Evolutionary conservation across 2,888 invertebrate genomes (phyloP), one percentile per base, ranked within the genome.

Genomic region (Halictus ligatus): DNA sequence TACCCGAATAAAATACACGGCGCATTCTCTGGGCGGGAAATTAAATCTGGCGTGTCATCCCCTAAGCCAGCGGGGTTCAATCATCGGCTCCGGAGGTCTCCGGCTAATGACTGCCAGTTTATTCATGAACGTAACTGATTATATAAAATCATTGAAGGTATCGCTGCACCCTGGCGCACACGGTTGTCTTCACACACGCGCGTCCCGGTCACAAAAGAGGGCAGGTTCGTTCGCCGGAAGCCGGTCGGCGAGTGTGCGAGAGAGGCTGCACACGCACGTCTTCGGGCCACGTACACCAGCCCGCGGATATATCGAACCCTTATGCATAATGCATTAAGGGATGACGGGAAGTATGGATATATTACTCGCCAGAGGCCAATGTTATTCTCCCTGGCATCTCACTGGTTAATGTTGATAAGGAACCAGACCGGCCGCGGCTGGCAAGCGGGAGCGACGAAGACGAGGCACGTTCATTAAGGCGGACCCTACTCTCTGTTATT

Each of bases 281-380:
- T n/a, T 10, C 50, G n/a, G 54, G 67, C 50, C 81, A 12, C 80
- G 46, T 25, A 72, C 79, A 75, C 69, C 58, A 18, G 46, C 80
- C 75, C 29, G 67, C 74, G 87, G 88, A 87, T 92, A 88, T 86
- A 89, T 92, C 91, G 92, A 90, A 92, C 83, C 89, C 88, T 92
- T 91, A 92, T 92, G 89, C 91, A 92, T 92, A 92, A 92, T 92
- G 88, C 87, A 92, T 92, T 89, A 85, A 87, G 89, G 91, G 91
- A 91, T 92, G 92, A 92, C 89, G 91, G 84, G 81, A 89, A 89
- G 90, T 90, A 92, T 91, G 90, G 91, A 90, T 91, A 91, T 92
- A 92, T 92, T 90, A 90, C 91, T 92, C 88, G 88, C 89, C 88
- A 88, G 87, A 89, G 91, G 89, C 90, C 90, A 90, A 92, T 92